A percentile compares a stretch with the other conserved stretches of the same genome.
phyloP scores from a whole-genome alignment of 1,140 invertebrate genomes.

The Bombus cullumanus region DNA sequence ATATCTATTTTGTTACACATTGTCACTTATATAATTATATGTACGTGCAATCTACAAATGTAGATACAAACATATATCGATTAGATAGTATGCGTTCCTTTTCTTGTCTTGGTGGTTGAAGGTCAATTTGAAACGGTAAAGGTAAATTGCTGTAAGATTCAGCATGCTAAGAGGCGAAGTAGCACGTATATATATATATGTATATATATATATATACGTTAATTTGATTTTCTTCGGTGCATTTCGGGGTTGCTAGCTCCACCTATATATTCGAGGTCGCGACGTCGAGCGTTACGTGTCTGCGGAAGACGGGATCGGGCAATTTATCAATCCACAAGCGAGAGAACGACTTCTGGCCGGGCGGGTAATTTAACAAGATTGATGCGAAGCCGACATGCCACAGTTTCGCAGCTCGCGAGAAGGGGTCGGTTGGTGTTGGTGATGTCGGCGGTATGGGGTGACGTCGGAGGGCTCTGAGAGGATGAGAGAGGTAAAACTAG shows the following conservation, averaged over 20 bases:
- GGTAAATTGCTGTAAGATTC: constrained; percentile 34
- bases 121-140: constrained; percentile 9
- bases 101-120: too few species aligned
- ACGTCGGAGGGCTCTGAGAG: constrained; percentile 48
- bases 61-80: too few species aligned
- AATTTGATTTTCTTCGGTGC: constrained; percentile 78
- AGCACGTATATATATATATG: constrained; percentile 15
- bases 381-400: constrained; percentile 81
- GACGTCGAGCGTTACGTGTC: constrained; percentile 76
- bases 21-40: too few species aligned
- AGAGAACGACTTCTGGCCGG: constrained; percentile 79
- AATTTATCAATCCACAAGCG: constrained; percentile 81
- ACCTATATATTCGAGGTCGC: constrained; percentile 59
- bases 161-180: constrained; percentile 40
- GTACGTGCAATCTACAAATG: too few species aligned
- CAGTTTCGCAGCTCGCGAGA: constrained; percentile 75
- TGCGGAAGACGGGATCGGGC: constrained; percentile 77
- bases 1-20: too few species aligned
- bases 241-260: constrained; percentile 62
- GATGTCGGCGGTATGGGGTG: constrained; percentile 54
- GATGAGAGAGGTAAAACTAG: constrained; percentile 64
- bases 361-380: constrained; percentile 83
- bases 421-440: constrained; percentile 55
- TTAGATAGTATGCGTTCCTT: too few species aligned
- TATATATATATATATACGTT: constrained; percentile 52